Percentiles rank a stretch among this genome's conserved stretches.
Conservation (phyloP, 1,140 invertebrate species). For the Gryon sp. region DNA sequence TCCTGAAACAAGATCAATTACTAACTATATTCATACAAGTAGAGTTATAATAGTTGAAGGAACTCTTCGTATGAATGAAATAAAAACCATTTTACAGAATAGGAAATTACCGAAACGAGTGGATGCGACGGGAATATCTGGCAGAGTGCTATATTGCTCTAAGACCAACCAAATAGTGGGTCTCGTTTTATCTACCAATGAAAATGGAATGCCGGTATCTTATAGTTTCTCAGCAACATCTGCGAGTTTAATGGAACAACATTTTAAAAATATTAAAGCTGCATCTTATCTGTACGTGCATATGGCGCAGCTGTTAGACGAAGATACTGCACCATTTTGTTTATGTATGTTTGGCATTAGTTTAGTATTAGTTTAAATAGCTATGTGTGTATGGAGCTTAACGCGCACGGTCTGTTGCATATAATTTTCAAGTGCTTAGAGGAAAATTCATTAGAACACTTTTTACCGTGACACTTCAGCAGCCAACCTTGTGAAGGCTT, state of each 20-base stretch:
- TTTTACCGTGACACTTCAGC: no score
- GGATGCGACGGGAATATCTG: constrained; percentile 45
- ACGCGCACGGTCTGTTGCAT: no score
- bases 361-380: no score
- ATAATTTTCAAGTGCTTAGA: no score
- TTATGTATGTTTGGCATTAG: constrained; percentile 47
- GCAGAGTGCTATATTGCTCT: constrained; percentile 50
- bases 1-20: background rate
- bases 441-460: no score
- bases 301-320: constrained; percentile 43
- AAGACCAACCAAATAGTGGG: constrained; percentile 54
- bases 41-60: constrained; percentile 1
- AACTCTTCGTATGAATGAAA: constrained; percentile 1
- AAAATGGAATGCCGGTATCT: constrained; percentile 21
- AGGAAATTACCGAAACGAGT: constrained; percentile 31
- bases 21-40: background rate
- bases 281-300: constrained; percentile 34
- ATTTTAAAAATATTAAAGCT: constrained; percentile 28
- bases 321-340: constrained; percentile 43
- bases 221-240: constrained; percentile 38
- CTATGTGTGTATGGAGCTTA: no score
- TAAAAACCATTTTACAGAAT: constrained; percentile 15
- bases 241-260: constrained; percentile 28
- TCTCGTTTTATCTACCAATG: constrained; percentile 51
- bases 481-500: no score